Evolutionary conservation across 2,797 vertebrate genomes (phyloP), one percentile per base, ranked within the genome.

Genomic region (Hippoglossus hippoglossus): DNA sequence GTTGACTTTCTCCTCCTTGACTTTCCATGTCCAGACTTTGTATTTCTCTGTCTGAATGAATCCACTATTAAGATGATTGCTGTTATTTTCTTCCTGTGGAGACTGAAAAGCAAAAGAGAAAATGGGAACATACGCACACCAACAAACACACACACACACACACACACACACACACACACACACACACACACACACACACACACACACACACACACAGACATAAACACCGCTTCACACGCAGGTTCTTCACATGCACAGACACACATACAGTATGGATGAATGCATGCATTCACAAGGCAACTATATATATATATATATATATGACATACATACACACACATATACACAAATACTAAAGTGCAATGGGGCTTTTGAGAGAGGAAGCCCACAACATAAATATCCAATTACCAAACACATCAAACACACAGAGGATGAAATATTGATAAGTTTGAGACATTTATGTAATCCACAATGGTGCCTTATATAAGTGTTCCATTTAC

Each of bases 371-470:
- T 83, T 79, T 63, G 74, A 79, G 81, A 77, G 77, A 87, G 80
- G 87, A 89, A 89, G 86, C 87, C 69, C 88, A 85, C 81, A 76
- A 91, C 91, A 93, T 92, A 91, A 92, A 93, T 93, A 93, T 92
- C 89, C 86, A 93, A 93, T 94, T 93, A 93, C 82, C 75, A 92
- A 92, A 93, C 90, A 93, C 91, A 93, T 93, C 92, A 93, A 93
- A 93, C 86, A 86, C 89, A 93, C 89, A 89, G 87, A 87, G 82
- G 85, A 93, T 94, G 82, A 94, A 95, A 94, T 93, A 94, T 94
- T 93, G 91, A 94, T 94, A 90, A 91, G 89, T 87, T 85, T 86
- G 84, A 92, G 88, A 89, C 82, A 89, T 93, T 94, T 94, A 95
- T 89, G 88, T 94, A 94, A 94, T 92, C 85, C 90, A 91, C 92